Percentiles rank a stretch among this genome's conserved stretches.
phyloP scores from a whole-genome alignment of 2,797 vertebrate genomes.

The Distichodus sexfasciatus region DNA sequence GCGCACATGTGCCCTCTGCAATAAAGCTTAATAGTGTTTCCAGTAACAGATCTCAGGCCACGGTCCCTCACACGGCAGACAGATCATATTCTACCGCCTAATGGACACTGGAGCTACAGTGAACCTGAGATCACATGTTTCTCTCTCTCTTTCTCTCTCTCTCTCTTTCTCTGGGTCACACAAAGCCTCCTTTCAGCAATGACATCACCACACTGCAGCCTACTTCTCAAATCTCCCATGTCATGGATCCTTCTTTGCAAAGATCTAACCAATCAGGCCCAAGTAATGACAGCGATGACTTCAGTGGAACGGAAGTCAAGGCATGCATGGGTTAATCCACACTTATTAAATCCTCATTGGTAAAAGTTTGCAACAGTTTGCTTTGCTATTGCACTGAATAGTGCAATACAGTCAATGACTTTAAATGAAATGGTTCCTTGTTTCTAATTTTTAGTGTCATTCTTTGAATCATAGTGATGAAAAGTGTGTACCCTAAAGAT shows the following conservation, averaged over 20 bases:
- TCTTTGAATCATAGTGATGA: neutral
- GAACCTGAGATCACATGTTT: slow-evolving; percentile 40
- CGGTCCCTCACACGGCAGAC: slow-evolving; percentile 29
- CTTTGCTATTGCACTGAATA: no score
- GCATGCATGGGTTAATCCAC: no score
- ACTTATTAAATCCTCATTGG: no score
- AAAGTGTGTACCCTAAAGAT: neutral
- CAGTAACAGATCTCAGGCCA: slow-evolving; percentile 39
- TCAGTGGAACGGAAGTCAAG: slow-evolving; percentile 11
- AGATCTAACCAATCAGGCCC: slow-evolving; percentile 58
- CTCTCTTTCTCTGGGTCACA: slow-evolving; percentile 46
- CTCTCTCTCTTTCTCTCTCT: slow-evolving; percentile 29
- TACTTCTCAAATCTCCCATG: slow-evolving; percentile 59
- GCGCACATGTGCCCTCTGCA: slow-evolving; percentile 21
- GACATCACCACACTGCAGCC: slow-evolving; percentile 78
- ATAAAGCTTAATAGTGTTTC: slow-evolving; percentile 43
- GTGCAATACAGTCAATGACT: no score
- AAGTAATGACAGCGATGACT: slow-evolving; percentile 34
- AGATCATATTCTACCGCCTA: slow-evolving; percentile 48
- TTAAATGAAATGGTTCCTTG: no score
- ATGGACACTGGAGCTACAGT: slow-evolving; percentile 38
- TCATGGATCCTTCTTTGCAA: slow-evolving; percentile 57
- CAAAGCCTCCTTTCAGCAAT: slow-evolving; percentile 65
- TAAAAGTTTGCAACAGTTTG: no score
- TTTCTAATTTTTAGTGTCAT: neutral